Percentiles rank a stretch among this genome's conserved stretches.
Conservation (phyloP, 1,140 invertebrate genomes). For the Pachyrhynchus sulphureomaculatus region DNA sequence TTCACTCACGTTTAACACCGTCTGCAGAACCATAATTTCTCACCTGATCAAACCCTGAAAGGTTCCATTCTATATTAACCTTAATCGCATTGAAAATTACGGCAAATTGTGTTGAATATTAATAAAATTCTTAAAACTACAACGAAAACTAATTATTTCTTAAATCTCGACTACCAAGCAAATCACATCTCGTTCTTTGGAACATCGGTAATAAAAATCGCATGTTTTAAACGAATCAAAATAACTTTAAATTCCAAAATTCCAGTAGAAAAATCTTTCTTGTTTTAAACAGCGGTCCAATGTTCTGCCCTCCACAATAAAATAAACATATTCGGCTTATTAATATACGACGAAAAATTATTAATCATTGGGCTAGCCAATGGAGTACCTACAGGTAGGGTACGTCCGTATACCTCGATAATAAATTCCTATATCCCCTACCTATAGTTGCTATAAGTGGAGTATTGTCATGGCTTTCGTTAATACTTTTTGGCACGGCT, state of each 20-base stretch:
- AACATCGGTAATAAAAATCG: too few relatives aligned
- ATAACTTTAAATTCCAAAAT: not conserved
- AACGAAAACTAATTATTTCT: too few relatives aligned
- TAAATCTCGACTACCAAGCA: too few relatives aligned
- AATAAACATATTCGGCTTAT: conserved; percentile 64
- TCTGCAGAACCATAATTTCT: too few relatives aligned
- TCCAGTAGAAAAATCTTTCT: not conserved
- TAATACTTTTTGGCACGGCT: conserved; percentile 38
- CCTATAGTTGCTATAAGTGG: conserved; percentile 75
- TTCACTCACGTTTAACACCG: too few relatives aligned
- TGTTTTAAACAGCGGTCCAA: conserved; percentile 56
- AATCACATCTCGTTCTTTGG: too few relatives aligned
- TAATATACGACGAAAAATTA: conserved; percentile 28
- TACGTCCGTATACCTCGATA: conserved; percentile 68
- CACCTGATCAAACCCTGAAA: too few relatives aligned
- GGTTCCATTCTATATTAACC: too few relatives aligned
- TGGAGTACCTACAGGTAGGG: conserved; percentile 45
- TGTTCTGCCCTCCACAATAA: conserved; percentile 72
- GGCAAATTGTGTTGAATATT: too few relatives aligned
- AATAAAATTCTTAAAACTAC: too few relatives aligned
- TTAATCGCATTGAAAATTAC: too few relatives aligned
- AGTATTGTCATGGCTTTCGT: conserved; percentile 51
- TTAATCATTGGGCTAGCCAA: conserved; percentile 43
- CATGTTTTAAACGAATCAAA: not conserved
- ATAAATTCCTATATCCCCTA: conserved; percentile 77